phyloP scores from a whole-genome alignment of 2,888 invertebrate genomes.

The Xestoiulus laeticollis region DNA sequence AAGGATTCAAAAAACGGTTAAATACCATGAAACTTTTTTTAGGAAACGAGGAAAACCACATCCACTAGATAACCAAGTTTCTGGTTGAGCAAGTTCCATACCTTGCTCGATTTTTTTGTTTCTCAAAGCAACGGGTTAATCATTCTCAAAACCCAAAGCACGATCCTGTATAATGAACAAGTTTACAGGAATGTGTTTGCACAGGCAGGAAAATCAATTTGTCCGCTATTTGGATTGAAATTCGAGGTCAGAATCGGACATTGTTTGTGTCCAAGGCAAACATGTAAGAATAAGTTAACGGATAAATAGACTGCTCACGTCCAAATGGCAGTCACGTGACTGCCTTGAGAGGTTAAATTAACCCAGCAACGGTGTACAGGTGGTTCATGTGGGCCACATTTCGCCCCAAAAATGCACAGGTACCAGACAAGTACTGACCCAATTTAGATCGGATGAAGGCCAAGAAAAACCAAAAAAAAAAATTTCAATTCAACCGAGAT shows the following conservation, averaged over 20 bases:
- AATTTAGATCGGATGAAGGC: neutral
- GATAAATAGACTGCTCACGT: neutral
- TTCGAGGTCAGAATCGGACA: neutral
- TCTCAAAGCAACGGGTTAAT: neutral
- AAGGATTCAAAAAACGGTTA: neutral
- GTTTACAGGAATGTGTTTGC: slow-evolving; percentile 6
- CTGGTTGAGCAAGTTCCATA: neutral
- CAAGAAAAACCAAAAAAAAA: neutral
- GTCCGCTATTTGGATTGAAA: slow-evolving; percentile 12
- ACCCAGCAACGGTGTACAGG: neutral
- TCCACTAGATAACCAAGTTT: neutral
- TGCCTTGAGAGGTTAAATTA: neutral
- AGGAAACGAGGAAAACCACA: neutral
- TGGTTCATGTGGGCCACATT: slow-evolving; percentile 26
- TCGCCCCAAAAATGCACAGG: neutral
- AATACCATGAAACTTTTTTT: neutral
- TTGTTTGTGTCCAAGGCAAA: slow-evolving; percentile 26
- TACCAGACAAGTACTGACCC: slow-evolving; percentile 4
- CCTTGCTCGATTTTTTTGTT: neutral
- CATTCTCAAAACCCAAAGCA: neutral
- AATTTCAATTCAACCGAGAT: slow-evolving; percentile 19
- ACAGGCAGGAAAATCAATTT: slow-evolving; percentile 12
- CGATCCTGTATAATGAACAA: neutral
- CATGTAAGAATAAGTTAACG: neutral
- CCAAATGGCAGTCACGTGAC: neutral